Base-by-base conservation (phyloP, 2,888 invertebrate genomes). In the Ferdinandea cuprea region DNA sequence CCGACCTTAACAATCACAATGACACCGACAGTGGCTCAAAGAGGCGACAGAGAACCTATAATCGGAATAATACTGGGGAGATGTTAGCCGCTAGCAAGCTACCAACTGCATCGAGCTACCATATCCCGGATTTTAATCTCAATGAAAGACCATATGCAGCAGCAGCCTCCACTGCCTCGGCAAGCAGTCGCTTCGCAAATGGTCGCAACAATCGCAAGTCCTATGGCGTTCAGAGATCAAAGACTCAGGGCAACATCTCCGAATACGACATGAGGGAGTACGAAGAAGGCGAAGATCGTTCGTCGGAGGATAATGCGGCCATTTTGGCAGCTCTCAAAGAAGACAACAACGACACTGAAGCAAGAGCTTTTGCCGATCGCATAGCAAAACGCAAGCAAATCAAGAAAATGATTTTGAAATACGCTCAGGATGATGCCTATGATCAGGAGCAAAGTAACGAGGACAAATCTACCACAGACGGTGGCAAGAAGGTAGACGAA, bases 391-490 rank as follows among this genome's bases (percentile, higher is more conserved):
- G 96, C 37, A 96, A 96, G 88, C 96, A 95, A 87, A 93, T 96
- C 9, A 96, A 95, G 88, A 96, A 97, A 88, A 92, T 97, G 76
- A 96, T 96, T 80, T 93, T 95, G 92, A 96, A 96, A 89, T 96
- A 96, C 89, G 94, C 95, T 30, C 95, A 95, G 50, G 91, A 96
- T 85, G 95, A 95, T 87, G 95, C 95, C 87, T 93, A 93, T 17
- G 91, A 93, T 21, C 90, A 85, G 28, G 74, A 81, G 5, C 13
- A 52, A 11, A 48, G 69, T 11, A 46, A 66, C 46, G 69, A 68
- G 13, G 30, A 8, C 9, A 71, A 59, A 46, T 13, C 32, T 21
- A 11, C 92, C 52, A 91, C 89, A 6, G 91, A 91, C 85, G 21
- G 25, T 15, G 6, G 54, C 17, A 90, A 89, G 35, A 91, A 89